These are phyloP conservation scores for Alauda arvensis DNA, from an alignment of 2,797 vertebrate species.

Conservation along the genomic window DNA sequence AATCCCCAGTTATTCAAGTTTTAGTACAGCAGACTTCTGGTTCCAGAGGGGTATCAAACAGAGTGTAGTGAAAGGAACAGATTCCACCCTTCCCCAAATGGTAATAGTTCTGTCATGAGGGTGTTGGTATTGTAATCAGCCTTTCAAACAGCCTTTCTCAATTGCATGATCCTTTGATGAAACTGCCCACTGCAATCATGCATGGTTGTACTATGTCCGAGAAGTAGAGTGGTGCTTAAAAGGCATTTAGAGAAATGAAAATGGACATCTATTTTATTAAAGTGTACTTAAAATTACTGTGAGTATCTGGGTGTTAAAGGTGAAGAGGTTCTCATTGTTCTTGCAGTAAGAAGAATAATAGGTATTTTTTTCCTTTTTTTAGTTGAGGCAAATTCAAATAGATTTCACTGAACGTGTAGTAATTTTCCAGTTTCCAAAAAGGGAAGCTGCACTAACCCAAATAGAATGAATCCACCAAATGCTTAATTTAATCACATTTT, in stretches of 20 bases:
- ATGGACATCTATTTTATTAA: neutral
- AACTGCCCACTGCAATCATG: neutral
- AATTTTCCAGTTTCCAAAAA: neutral
- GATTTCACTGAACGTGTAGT: neutral
- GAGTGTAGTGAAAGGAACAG: neutral
- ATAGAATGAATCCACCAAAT: neutral
- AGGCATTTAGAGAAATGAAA: neutral
- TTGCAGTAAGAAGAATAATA: neutral
- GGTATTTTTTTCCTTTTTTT: neutral
- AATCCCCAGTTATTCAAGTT: neutral
- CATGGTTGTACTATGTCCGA: neutral
- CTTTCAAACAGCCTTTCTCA: neutral
- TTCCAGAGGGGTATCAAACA: neutral
- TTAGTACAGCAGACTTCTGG: neutral
- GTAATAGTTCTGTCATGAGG: neutral
- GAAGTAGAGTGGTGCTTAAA: neutral
- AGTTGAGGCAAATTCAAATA: neutral
- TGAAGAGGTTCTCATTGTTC: neutral
- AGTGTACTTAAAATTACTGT: neutral
- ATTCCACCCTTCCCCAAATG: neutral
- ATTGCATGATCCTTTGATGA: neutral
- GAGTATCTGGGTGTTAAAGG: neutral
- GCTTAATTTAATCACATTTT: neutral
- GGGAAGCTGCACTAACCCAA: neutral
- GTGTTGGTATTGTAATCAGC: neutral